phyloP scores from a whole-genome alignment of 2,888 invertebrate genomes.

The Heteromurus nitidus region DNA sequence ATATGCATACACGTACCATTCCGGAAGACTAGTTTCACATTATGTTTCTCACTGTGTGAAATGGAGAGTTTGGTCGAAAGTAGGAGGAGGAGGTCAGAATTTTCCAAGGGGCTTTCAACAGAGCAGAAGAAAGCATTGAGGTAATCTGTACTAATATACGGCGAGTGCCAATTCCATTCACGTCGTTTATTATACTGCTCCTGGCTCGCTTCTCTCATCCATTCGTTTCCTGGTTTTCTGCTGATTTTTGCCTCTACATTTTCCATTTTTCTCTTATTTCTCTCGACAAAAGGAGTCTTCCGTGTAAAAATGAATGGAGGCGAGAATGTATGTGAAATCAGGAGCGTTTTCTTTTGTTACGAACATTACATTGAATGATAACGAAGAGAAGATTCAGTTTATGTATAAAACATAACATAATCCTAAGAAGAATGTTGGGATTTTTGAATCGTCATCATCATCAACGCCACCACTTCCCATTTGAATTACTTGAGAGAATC shows the following conservation, averaged over 20 bases:
- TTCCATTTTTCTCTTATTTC: constrained; percentile 23
- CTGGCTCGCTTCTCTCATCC: constrained; percentile 46
- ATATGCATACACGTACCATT: not conserved
- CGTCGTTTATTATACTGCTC: constrained; percentile 40
- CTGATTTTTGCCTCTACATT: constrained; percentile 41
- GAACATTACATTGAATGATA: constrained; percentile 29
- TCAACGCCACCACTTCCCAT: constrained; percentile 49
- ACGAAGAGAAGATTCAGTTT: constrained; percentile 37
- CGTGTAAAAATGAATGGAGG: not conserved
- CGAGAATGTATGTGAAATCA: constrained; percentile 16
- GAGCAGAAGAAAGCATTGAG: constrained; percentile 26
- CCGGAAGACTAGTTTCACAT: constrained; percentile 2
- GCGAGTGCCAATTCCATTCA: constrained; percentile 57
- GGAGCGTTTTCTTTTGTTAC: constrained; percentile 9
- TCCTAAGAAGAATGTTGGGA: constrained; percentile 55
- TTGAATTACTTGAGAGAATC: constrained; percentile 49
- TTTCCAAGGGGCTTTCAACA: constrained; percentile 6
- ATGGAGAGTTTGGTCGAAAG: constrained; percentile 33
- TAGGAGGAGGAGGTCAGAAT: constrained; percentile 45
- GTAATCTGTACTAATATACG: constrained; percentile 46
- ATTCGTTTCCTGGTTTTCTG: constrained; percentile 54
- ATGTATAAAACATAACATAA: constrained; percentile 60
- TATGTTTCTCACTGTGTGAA: constrained; percentile 8
- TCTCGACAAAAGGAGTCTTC: not conserved
- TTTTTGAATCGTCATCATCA: constrained; percentile 53